Conservation (phyloP, 2,888 invertebrate species). For the Athetis lepigone region DNA sequence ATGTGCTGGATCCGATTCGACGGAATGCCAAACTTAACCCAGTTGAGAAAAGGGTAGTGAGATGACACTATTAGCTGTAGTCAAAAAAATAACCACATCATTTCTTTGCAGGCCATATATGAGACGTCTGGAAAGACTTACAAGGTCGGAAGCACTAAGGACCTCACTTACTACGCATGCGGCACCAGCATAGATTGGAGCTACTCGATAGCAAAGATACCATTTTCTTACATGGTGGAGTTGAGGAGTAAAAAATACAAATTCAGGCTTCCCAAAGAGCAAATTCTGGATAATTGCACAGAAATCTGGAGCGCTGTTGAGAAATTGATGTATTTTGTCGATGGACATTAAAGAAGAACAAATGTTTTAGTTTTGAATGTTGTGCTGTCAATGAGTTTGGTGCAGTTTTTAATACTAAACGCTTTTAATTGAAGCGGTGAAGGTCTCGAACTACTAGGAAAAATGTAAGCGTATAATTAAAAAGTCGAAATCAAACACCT, state of each 20-base stretch:
- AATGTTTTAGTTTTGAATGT: constrained; percentile 10
- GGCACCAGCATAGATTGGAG: constrained; percentile 88
- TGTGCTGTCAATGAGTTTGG: constrained; percentile 17
- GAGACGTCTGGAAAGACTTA: constrained; percentile 81
- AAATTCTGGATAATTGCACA: constrained; percentile 79
- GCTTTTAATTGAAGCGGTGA: no score
- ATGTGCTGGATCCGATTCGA: no score
- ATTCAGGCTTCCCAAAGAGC: constrained; percentile 81
- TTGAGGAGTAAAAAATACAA: constrained; percentile 79
- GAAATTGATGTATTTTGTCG: constrained; percentile 81
- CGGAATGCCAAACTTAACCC: no score
- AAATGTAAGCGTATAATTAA: constrained; percentile 38
- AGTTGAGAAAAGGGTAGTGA: no score
- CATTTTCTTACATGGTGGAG: constrained; percentile 86
- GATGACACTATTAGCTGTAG: background rate
- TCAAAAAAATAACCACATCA: background rate
- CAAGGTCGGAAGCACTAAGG: constrained; percentile 85
- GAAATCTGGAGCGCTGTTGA: constrained; percentile 82
- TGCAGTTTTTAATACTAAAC: constrained; percentile 3
- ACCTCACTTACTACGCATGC: constrained; percentile 84
- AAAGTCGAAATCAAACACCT: constrained; percentile 14
- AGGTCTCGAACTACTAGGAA: background rate
- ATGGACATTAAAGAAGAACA: constrained; percentile 63
- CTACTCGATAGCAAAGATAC: constrained; percentile 84
- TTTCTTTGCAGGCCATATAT: constrained; percentile 80